Evolutionary conservation across 92 coral and sea anemone species (phyloP).

Genomic region (Scolanthus callimorphus): DNA sequence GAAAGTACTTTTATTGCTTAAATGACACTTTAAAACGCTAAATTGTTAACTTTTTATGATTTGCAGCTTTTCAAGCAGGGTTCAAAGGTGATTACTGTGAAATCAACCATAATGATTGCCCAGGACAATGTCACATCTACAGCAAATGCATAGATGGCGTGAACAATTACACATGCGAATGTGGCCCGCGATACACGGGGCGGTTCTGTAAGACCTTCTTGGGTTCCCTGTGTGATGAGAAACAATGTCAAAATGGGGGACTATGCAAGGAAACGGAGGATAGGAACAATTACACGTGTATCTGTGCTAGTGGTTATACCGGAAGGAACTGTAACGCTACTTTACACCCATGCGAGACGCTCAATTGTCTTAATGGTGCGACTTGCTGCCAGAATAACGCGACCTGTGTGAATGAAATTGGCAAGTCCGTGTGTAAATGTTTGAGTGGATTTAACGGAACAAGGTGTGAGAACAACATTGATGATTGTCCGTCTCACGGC

Average conservation of each 20-base stretch:
- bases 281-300: constrained; percentile 87
- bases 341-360: constrained; percentile 58
- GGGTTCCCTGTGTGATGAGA: constrained; percentile 53
- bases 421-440: constrained; percentile 62
- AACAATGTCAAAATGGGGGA: constrained; percentile 70
- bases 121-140: constrained; percentile 47
- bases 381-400: constrained; percentile 63
- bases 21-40: no score
- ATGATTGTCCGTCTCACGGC: constrained; percentile 68
- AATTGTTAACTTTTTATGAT: no score
- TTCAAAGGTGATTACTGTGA: constrained; percentile 94
- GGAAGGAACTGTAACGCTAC: constrained; percentile 73
- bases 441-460: constrained; percentile 65
- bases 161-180: constrained; percentile 67
- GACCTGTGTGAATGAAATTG: constrained; percentile 45
- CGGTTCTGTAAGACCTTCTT: constrained; percentile 49
- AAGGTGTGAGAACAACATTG: constrained; percentile 61
- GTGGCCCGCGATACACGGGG: constrained; percentile 90
- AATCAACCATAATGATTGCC: constrained; percentile 74
- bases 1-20: no score
- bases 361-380: constrained; percentile 71
- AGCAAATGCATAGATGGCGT: constrained; percentile 76
- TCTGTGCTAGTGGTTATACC: constrained; percentile 58
- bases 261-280: constrained; percentile 54
- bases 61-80: constrained; percentile 27